Evolutionary conservation across 1,140 invertebrate species (phyloP).

Genomic region (Choristoneura fumiferana): DNA sequence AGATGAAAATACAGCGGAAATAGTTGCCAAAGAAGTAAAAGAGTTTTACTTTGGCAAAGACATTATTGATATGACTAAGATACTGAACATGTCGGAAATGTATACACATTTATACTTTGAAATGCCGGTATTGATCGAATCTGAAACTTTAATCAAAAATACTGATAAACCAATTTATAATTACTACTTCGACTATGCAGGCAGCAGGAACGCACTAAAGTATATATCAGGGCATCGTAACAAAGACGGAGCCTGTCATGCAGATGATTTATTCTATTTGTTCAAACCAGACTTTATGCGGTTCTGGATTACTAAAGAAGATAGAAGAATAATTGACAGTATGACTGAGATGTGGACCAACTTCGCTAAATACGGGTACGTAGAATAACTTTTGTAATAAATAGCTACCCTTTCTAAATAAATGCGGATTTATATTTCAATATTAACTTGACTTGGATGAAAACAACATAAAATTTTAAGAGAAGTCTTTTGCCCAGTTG

Average conservation of each 20-base stretch:
- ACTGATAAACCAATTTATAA: conserved; percentile 49
- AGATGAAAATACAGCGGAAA: conserved; percentile 38
- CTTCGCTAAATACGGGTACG: conserved; percentile 68
- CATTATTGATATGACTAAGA: conserved; percentile 39
- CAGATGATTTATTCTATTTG: conserved; percentile 66
- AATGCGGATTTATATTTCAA: too few species aligned
- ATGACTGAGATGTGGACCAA: conserved; percentile 65
- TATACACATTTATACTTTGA: conserved; percentile 65
- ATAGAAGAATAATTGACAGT: conserved; percentile 45
- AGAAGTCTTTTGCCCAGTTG: too few species aligned
- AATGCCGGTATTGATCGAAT: conserved; percentile 52
- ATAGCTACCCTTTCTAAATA: too few species aligned
- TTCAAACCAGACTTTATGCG: conserved; percentile 49
- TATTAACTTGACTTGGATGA: too few species aligned
- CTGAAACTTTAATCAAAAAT: conserved; percentile 35
- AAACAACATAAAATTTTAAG: too few species aligned
- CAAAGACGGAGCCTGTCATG: conserved; percentile 55
- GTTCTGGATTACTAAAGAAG: conserved; percentile 39
- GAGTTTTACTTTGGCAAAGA: conserved; percentile 60
- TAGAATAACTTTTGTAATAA: conserved; percentile 9
- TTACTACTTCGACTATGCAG: conserved; percentile 59
- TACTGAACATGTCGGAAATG: conserved; percentile 44
- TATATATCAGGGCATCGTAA: conserved; percentile 31
- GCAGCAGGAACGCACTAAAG: conserved; percentile 56
- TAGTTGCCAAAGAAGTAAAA: conserved; percentile 34